Conservation (phyloP, 2,888 invertebrate genomes). For the Harmothoe impar region DNA sequence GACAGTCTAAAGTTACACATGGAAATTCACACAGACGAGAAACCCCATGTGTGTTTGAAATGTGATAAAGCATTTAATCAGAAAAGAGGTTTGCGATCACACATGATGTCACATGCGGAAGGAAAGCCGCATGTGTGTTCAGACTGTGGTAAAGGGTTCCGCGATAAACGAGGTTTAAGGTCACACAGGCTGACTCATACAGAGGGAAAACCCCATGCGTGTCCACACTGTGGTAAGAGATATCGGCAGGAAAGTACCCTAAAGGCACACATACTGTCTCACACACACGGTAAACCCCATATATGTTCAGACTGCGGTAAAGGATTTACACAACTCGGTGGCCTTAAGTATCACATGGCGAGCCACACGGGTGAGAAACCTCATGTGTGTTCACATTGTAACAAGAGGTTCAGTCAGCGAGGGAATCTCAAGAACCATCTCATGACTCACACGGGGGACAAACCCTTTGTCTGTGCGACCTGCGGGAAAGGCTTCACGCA, state of each 20-base stretch:
- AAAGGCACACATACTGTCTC: background rate
- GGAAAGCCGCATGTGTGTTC: conserved; percentile 24
- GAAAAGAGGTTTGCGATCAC: background rate
- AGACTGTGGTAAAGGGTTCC: conserved; percentile 18
- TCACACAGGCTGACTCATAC: background rate
- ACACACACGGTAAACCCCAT: background rate
- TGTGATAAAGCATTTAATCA: conserved; percentile 7
- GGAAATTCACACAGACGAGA: background rate
- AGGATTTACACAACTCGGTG: background rate
- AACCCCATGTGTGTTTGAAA: background rate
- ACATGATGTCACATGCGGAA: conserved; percentile 46
- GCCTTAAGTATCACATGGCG: background rate
- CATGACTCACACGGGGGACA: too few relatives aligned
- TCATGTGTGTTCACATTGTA: background rate
- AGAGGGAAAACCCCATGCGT: conserved; percentile 32
- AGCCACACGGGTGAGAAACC: background rate
- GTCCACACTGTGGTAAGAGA: background rate
- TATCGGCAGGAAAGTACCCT: background rate
- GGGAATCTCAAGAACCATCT: too few relatives aligned
- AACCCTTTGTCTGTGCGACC: too few relatives aligned
- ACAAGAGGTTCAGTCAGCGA: background rate
- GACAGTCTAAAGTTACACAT: background rate
- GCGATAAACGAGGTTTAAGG: background rate
- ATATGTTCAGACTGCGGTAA: background rate
- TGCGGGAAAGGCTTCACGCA: background rate